Percentiles rank a stretch among this genome's conserved stretches.
These are phyloP conservation scores for Forbesichthys papilliferus DNA, from an alignment of 2,113 vertebrate species.

Conservation along the genomic window DNA sequence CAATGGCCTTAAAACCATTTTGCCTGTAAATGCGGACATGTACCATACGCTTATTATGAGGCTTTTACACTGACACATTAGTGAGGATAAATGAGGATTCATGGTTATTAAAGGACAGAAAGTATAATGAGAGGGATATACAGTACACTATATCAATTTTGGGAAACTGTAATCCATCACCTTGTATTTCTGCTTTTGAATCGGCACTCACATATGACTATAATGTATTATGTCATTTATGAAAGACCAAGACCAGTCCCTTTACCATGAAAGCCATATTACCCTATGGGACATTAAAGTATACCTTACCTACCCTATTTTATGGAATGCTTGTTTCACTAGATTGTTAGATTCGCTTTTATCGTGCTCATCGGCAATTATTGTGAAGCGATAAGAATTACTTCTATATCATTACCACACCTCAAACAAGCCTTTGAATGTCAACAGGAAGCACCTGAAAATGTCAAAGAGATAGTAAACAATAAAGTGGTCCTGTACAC, in stretches of 20 bases:
- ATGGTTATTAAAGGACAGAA: background rate
- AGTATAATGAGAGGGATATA: background rate
- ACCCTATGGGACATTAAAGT: too few species aligned
- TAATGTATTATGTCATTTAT: too few species aligned
- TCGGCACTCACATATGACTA: too few species aligned
- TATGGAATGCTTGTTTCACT: background rate
- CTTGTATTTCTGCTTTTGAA: too few species aligned
- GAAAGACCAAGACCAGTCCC: too few species aligned
- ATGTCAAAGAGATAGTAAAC: background rate
- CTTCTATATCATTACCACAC: background rate
- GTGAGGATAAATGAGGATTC: background rate
- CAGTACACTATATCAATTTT: background rate
- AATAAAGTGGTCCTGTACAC: background rate
- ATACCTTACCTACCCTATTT: background rate
- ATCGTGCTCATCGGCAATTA: background rate
- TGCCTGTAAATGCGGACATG: background rate
- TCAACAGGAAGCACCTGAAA: slow-evolving; percentile 2
- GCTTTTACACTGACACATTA: too few species aligned
- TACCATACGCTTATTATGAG: too few species aligned
- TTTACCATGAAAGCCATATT: too few species aligned
- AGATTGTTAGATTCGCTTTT: slow-evolving; percentile 27
- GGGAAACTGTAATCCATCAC: slow-evolving; percentile 19
- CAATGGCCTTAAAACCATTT: background rate
- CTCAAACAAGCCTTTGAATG: background rate
- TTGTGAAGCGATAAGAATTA: background rate